Conservation (phyloP, 2,797 vertebrate species). For the Echiichthys vipera region DNA sequence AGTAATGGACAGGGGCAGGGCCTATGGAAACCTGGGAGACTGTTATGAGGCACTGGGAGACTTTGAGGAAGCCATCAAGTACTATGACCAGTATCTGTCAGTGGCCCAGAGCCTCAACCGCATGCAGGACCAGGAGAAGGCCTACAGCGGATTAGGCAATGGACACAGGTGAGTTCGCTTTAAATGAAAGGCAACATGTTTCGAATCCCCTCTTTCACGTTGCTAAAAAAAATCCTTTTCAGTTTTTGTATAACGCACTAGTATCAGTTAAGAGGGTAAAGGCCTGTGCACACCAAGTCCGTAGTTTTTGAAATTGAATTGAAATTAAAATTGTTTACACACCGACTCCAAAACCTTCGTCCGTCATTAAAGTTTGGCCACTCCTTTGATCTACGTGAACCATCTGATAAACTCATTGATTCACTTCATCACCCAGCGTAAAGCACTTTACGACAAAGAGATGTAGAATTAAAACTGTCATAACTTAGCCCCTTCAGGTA, state of each 20-base stretch:
- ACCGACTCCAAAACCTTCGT: too few species aligned
- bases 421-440: too few species aligned
- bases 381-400: too few species aligned
- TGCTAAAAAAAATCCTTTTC: background rate
- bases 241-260: background rate
- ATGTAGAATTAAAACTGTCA: too few species aligned
- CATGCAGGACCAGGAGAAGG: conserved; percentile 98
- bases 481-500: too few species aligned
- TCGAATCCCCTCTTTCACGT: conserved; percentile 6
- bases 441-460: too few species aligned
- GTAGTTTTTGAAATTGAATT: too few species aligned
- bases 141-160: conserved; percentile 94
- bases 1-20: conserved; percentile 93
- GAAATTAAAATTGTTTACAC: too few species aligned
- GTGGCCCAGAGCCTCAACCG: conserved; percentile 96
- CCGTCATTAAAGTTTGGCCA: too few species aligned
- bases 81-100: conserved; percentile 96
- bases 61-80: conserved; percentile 97
- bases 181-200: conserved; percentile 8
- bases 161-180: conserved; percentile 86
- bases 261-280: too few species aligned
- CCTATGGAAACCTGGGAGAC: conserved; percentile 95
- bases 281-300: too few species aligned
- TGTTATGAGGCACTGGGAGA: conserved; percentile 97
- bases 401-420: too few species aligned